Base-by-base conservation (phyloP, 1,140 invertebrate species). In the Leptestheria dahalacensis region DNA sequence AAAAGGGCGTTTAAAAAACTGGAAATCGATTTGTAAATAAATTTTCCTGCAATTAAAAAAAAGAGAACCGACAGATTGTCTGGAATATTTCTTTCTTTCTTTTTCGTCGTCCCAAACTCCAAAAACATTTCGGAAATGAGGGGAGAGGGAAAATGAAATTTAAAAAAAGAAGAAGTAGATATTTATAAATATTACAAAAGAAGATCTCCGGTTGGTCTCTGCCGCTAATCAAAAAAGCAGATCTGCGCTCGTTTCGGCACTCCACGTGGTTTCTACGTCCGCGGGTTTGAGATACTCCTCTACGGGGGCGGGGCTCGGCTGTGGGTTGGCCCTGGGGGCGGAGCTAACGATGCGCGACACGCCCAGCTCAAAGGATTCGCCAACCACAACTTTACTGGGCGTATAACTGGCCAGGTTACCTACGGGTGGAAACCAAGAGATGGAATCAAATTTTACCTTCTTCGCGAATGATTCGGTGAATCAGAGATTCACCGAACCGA, bases 211-310 rank as follows among this genome's bases (percentile, higher is more conserved):
- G 15, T 41, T 9, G 6, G 6, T 41, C 33, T 15, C 6, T 6
- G 15, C 6, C 15, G 15, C 33, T 41, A 9, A 9, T 75, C 68
- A 79, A 64, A 79, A 83, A 50, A 83, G 72, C 65, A 83, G 72
- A 70, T 83, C 81, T 3, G 79, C 76, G 28, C 79, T 78, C 50
- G 78, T 78, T 64, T 81, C 80, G 57, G 79, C 77, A 48, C 78
- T 76, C 75, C 81, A 83, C 1, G 79, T 77, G 29, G 77, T 74
- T 53, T 68, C 68, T 28, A 75, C 71, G 55, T 78, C 75, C 33
- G 78, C 76, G 3, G 79, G 75, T 67, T 78, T 79, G 61, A 80
- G 65, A 65, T 78, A 79, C n/a, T 78, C 75, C 3, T 73, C 66
- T 51, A 71, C 62, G 4, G 11, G 4, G n/a, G 46, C 24, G 28